phyloP scores from a whole-genome alignment of 2,113 vertebrate genomes.

The Pelvicachromis taeniatus region DNA sequence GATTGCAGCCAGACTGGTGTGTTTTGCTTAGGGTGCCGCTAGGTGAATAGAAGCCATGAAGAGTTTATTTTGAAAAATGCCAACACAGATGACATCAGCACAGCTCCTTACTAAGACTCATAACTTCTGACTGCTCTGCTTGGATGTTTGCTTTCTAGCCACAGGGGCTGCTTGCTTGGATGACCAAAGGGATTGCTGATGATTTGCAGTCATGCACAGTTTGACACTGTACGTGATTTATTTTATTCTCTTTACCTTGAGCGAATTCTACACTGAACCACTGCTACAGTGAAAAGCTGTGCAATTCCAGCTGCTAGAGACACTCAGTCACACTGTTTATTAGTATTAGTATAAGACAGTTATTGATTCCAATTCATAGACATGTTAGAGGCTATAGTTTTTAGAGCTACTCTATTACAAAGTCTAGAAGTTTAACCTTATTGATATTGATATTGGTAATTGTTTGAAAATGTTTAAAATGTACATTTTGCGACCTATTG shows the following conservation, averaged over 20 bases:
- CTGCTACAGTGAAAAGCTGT: not conserved
- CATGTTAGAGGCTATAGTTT: not conserved
- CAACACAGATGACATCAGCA: constrained; percentile 11
- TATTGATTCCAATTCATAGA: not conserved
- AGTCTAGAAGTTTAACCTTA: not conserved
- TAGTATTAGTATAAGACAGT: not conserved
- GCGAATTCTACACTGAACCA: not conserved
- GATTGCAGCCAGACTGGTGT: constrained; percentile 10
- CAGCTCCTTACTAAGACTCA: not conserved
- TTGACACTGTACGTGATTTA: not conserved
- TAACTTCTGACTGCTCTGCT: not conserved
- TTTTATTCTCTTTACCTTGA: not conserved
- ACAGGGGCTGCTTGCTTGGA: not conserved
- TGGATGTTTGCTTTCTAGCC: not conserved
- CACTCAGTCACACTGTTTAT: not conserved
- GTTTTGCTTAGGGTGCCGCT: constrained; percentile 1
- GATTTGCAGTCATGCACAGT: not conserved
- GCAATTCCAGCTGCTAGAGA: not conserved
- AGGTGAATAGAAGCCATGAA: not conserved
- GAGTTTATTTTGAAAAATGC: constrained; percentile 28
- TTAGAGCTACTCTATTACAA: not conserved
- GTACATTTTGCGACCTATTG: not conserved
- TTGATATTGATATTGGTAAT: not conserved
- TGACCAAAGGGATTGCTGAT: not conserved
- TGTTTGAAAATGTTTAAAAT: not conserved